Percentiles rank a stretch among this genome's conserved stretches.
phyloP scores from a whole-genome alignment of 2,113 vertebrate species.

The Nothoprocta pentlandii region DNA sequence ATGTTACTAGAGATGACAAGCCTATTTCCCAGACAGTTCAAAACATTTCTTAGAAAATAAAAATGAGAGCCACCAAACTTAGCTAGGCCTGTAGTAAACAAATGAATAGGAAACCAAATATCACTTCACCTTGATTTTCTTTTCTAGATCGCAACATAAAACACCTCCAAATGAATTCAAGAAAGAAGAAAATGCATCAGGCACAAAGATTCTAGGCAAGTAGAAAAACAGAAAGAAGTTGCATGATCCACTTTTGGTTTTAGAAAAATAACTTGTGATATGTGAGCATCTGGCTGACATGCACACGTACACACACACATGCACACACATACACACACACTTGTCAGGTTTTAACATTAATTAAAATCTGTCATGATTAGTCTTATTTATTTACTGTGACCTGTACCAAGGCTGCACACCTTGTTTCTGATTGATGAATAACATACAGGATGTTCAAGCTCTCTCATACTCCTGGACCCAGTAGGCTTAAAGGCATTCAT shows the following conservation, averaged over 20 bases:
- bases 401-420: neutral
- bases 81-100: neutral
- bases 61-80: neutral
- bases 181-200: neutral
- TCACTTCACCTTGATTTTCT: neutral
- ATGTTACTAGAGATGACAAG: constrained; percentile 24
- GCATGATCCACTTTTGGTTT: neutral
- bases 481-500: neutral
- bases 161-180: neutral
- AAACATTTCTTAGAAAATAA: constrained; percentile 2
- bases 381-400: neutral
- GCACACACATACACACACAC: accelerated
- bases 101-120: constrained; percentile 7
- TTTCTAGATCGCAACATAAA: neutral
- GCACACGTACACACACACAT: no score
- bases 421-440: neutral
- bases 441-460: neutral
- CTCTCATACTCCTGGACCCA: neutral
- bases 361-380: neutral
- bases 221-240: neutral
- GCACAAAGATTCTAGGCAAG: neutral
- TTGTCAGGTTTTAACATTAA: neutral
- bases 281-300: neutral
- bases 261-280: neutral
- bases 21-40: neutral